A percentile compares a stretch with the other conserved stretches of the same genome.
Conservation (phyloP, 1,140 invertebrate species). For the Papilio polytes region DNA sequence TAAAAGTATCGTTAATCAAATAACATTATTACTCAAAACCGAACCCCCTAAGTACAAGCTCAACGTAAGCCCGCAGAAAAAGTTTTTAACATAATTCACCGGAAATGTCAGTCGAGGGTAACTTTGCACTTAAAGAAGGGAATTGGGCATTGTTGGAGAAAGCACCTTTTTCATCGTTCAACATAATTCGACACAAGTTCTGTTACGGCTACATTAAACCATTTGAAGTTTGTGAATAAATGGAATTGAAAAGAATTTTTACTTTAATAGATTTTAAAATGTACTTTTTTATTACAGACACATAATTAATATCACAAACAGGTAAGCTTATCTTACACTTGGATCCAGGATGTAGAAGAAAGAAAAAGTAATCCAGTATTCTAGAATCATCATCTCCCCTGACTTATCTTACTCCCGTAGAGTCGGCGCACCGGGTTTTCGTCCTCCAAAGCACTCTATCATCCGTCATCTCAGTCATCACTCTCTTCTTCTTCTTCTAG, state of each 20-base stretch:
- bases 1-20: slow-evolving; percentile 28
- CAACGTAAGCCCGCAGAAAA: slow-evolving; percentile 23
- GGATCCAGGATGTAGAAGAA: no score
- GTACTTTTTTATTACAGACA: no score
- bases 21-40: slow-evolving; percentile 24
- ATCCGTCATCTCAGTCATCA: no score
- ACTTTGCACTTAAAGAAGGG: slow-evolving; percentile 38
- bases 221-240: neutral
- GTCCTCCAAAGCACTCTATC: no score
- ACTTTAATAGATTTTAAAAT: no score
- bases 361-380: no score
- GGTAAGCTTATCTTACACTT: no score
- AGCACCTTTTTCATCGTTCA: slow-evolving; percentile 25
- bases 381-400: no score
- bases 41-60: neutral
- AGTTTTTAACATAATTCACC: slow-evolving; percentile 38
- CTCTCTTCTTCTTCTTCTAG: no score
- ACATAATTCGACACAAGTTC: slow-evolving; percentile 27
- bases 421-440: no score
- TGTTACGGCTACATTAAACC: slow-evolving; percentile 7
- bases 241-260: neutral
- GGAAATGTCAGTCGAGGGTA: slow-evolving; percentile 36
- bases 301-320: no score
- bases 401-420: no score
- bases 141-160: slow-evolving; percentile 24